Evolutionary conservation across 2,888 invertebrate species (phyloP).

Genomic region (Rhingia campestris): DNA sequence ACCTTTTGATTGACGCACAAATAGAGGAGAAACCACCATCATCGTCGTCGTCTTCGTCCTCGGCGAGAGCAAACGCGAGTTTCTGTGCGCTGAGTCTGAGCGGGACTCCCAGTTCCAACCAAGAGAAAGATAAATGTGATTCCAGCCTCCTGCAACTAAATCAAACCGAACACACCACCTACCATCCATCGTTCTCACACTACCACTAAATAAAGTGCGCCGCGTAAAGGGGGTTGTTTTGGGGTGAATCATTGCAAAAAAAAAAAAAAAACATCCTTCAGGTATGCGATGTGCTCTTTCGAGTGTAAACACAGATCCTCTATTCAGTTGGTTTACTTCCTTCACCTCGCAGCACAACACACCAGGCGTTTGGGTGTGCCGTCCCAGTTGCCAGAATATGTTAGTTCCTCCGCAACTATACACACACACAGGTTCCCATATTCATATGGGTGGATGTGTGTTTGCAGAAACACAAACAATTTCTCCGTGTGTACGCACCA

Average conservation of each 20-base stretch:
- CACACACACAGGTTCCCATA: neutral
- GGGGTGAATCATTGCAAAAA: neutral
- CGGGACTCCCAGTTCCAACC: slow-evolving; percentile 39
- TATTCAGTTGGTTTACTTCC: slow-evolving; percentile 47
- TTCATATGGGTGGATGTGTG: too few species aligned
- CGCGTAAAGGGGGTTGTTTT: neutral
- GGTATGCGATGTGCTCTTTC: slow-evolving; percentile 63
- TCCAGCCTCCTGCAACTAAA: slow-evolving; percentile 62
- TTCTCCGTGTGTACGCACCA: slow-evolving; percentile 45
- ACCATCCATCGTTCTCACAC: slow-evolving; percentile 11
- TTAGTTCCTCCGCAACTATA: slow-evolving; percentile 20
- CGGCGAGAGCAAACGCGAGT: slow-evolving; percentile 14
- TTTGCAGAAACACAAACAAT: neutral
- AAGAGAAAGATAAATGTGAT: slow-evolving; percentile 66
- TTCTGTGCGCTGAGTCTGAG: slow-evolving; percentile 2
- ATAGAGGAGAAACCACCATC: slow-evolving; percentile 11
- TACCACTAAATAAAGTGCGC: slow-evolving; percentile 27
- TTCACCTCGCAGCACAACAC: slow-evolving; percentile 44
- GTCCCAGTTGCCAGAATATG: slow-evolving; percentile 7
- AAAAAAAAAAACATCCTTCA: slow-evolving; percentile 39
- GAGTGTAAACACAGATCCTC: slow-evolving; percentile 63
- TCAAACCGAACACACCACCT: slow-evolving; percentile 44
- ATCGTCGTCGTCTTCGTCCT: neutral
- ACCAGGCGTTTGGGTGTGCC: slow-evolving; percentile 7
- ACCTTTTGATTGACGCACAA: slow-evolving; percentile 47